Evolutionary conservation across 2,797 vertebrate genomes (phyloP), one percentile per base, ranked within the genome.

Genomic region (Alca torda): DNA sequence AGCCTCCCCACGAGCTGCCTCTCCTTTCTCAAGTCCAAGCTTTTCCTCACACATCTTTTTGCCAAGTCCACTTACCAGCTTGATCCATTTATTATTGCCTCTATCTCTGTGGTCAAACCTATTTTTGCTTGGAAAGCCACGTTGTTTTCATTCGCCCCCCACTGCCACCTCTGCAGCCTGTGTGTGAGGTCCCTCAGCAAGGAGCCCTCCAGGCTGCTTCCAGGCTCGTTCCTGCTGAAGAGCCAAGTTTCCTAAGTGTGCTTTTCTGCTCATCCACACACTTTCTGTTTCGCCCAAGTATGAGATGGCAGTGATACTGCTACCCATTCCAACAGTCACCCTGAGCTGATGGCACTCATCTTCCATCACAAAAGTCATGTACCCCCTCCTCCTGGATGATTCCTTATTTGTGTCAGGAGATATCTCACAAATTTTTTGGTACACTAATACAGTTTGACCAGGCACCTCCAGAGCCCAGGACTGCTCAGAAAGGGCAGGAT

Each of bases 81-180:
- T 31, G 5, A 35, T 89, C 25, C 28, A 16, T 84, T 73, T 59
- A 45, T 65, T 61, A 21, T 18, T 82, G 20, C 8, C 37, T 48
- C 0, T 46, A 12, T 67, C 12, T 77, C 33, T 83, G 24, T 39
- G 46, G 5, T 18, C 1, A 2, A 82, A 17, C 7, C 10, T 69
- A 21, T 56, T 87, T 69, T 57, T 73, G 43, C 35, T 28, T 30
- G 39, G 63, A 79, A 77, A 30, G 13, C 54, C 26, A 13, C 0
- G 0, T 8, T 59, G 24, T 9, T 82, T 54, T 75, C 3, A 0
- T 51, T 75, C 0, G 0, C 4, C 4, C 19, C 43, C 13, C 26
- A 15, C 24, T 60, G 16, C 35, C 41, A 72, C 7, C 10, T 26
- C 37, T 45, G 18, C 11, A 45, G 31, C 25, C 39, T 75, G 30